A percentile compares a stretch with the other conserved stretches of the same genome.
Evolutionary conservation across 2,797 vertebrate species (phyloP).

Genomic region (Sebastolobus alascanus): DNA sequence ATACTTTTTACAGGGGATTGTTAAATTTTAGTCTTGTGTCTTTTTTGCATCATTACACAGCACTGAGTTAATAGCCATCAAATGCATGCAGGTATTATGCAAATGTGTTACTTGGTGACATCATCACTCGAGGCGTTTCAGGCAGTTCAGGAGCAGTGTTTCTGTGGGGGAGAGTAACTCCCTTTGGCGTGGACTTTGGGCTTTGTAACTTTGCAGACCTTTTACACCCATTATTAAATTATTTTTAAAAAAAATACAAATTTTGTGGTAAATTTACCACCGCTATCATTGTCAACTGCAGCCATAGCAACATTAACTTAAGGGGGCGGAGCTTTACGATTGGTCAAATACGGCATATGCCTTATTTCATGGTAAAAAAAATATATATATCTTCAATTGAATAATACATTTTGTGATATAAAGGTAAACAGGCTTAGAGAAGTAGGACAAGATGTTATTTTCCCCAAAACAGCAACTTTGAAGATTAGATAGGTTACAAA

Average conservation of each 20-base stretch:
- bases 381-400: not conserved
- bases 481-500: not conserved
- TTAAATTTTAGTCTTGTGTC: not conserved
- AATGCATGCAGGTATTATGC: not conserved
- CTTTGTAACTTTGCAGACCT: no score
- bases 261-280: not conserved
- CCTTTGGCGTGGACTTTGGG: no score
- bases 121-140: no score
- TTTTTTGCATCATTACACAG: conserved; percentile 8
- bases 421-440: not conserved
- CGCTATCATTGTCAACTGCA: not conserved
- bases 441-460: not conserved
- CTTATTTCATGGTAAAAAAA: not conserved
- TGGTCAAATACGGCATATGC: not conserved
- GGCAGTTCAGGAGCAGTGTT: no score
- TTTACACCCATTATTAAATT: no score
- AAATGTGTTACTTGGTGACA: no score
- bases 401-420: not conserved
- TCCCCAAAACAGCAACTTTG: not conserved
- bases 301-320: conserved; percentile 10
- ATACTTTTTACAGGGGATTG: not conserved
- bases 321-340: not conserved
- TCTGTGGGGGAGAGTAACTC: no score
- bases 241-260: no score
- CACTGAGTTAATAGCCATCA: not conserved